phyloP scores from a whole-genome alignment of 2,797 vertebrate genomes.

The Rallus crepitans region DNA sequence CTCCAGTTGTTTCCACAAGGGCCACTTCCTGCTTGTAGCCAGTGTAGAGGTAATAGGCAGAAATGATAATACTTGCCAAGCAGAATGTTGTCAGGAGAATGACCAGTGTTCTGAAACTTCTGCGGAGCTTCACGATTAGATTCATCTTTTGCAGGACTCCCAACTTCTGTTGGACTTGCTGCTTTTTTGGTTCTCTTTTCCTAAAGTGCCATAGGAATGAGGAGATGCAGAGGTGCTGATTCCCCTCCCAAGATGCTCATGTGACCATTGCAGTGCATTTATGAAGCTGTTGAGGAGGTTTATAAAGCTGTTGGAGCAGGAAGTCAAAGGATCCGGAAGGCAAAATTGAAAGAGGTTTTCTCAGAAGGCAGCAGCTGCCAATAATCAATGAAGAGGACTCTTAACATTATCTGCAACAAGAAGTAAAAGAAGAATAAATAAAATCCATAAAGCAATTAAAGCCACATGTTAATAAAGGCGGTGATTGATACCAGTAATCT shows the following conservation, averaged over 20 bases:
- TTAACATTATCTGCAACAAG: conserved; percentile 76
- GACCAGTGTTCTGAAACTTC: conserved; percentile 89
- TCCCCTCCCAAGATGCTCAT: conserved; percentile 81
- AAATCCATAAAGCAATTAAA: conserved; percentile 68
- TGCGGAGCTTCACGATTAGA: conserved; percentile 84
- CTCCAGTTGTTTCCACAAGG: conserved; percentile 85
- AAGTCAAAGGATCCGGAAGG: conserved; percentile 21
- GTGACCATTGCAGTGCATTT: conserved; percentile 95
- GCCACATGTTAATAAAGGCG: neutral
- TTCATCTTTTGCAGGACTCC: conserved; percentile 83
- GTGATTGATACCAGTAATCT: conserved; percentile 21
- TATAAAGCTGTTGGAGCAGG: conserved; percentile 36
- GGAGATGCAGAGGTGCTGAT: conserved; percentile 51
- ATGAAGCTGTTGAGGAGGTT: neutral
- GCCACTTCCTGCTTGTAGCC: conserved; percentile 92
- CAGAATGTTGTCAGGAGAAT: conserved; percentile 93
- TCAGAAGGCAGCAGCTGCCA: conserved; percentile 42
- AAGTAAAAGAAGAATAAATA: conserved; percentile 43
- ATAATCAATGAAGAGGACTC: conserved; percentile 47
- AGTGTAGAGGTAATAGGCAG: conserved; percentile 93
- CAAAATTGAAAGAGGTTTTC: conserved; percentile 41
- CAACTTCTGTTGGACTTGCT: neutral
- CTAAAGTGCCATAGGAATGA: conserved; percentile 68
- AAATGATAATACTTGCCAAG: conserved; percentile 90
- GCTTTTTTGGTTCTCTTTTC: conserved; percentile 32